phyloP scores from a whole-genome alignment of 2,797 vertebrate genomes.

The Enteromius treurensis region DNA sequence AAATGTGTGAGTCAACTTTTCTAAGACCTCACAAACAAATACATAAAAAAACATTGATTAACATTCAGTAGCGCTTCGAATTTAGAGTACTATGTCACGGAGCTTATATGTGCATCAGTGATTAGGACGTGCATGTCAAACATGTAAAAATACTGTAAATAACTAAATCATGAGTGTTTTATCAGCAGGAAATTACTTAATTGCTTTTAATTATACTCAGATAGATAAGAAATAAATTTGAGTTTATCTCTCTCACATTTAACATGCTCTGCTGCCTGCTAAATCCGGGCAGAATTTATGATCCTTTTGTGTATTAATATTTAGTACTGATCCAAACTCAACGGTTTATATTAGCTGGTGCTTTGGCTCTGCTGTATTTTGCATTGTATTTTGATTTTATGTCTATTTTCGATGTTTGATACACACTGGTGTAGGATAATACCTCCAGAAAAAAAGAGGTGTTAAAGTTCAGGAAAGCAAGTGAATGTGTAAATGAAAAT shows the following conservation, averaged over 20 bases:
- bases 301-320: neutral
- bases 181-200: neutral
- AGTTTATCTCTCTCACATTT: constrained; percentile 2
- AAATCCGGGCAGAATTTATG: neutral
- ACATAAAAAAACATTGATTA: neutral
- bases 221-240: constrained; percentile 8
- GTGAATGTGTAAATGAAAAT: constrained; percentile 27
- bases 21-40: neutral
- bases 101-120: neutral
- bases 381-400: neutral
- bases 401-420: constrained; percentile 27
- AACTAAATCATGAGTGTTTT: neutral
- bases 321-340: neutral
- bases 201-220: constrained; percentile 5
- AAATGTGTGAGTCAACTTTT: neutral
- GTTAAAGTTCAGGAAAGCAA: constrained; percentile 40
- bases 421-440: constrained; percentile 2
- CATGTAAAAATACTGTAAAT: neutral
- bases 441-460: constrained; percentile 39
- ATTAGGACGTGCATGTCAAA: neutral
- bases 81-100: neutral
- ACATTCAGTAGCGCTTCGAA: too few species aligned
- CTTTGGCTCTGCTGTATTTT: neutral
- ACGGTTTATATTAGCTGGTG: neutral
- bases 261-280: neutral